Evolutionary conservation across 2,113 vertebrate species (phyloP).

Genomic region (Gallinago undulata): DNA sequence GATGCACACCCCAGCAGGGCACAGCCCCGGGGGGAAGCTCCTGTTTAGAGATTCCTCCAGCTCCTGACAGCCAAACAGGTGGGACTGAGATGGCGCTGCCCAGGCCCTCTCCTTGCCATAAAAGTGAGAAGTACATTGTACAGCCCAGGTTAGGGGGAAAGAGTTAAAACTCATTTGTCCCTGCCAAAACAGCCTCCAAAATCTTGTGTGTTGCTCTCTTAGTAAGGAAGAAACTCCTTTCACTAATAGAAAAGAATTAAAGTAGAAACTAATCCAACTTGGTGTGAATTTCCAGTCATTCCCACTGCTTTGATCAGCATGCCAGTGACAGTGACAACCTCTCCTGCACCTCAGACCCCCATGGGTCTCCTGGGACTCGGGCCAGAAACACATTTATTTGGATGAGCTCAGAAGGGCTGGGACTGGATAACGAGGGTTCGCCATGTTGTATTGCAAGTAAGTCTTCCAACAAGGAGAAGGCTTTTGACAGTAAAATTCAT

Average conservation of each 20-base stretch:
- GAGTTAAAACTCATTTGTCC: neutral
- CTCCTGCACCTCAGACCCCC: neutral
- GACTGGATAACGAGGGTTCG: neutral
- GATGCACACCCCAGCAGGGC: neutral
- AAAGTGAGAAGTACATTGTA: neutral
- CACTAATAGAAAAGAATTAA: neutral
- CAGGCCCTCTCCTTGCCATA: neutral
- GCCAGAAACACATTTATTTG: neutral
- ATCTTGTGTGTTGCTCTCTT: neutral
- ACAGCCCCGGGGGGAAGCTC: neutral
- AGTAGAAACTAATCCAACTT: neutral
- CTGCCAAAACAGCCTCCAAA: neutral
- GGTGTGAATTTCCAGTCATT: neutral
- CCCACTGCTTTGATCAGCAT: neutral
- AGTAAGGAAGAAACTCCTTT: neutral
- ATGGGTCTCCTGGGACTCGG: neutral
- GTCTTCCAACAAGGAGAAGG: neutral
- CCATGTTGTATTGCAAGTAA: neutral
- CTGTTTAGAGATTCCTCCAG: neutral
- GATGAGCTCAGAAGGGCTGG: neutral
- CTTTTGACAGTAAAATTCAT: neutral
- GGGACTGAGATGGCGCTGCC: neutral
- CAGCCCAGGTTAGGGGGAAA: neutral
- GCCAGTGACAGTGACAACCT: neutral
- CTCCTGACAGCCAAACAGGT: neutral